Conservation (phyloP, 64 coral and sea anemone genomes). For the Pocillopora verrucosa region DNA sequence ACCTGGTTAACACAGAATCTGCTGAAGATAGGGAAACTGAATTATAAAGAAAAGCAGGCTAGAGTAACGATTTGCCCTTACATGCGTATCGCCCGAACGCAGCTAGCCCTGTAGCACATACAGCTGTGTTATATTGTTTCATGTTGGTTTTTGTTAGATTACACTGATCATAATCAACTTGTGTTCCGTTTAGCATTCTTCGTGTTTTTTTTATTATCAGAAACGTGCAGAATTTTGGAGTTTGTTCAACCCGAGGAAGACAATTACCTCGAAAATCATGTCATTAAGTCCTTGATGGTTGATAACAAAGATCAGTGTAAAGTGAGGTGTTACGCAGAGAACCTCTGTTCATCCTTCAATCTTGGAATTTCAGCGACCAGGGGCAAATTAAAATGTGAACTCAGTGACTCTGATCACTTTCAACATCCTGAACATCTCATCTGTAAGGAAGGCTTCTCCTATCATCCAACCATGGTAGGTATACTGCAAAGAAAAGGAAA, state of each 20-base stretch:
- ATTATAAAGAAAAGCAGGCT: too few relatives aligned
- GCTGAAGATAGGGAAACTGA: too few relatives aligned
- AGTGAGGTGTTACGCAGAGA: neutral
- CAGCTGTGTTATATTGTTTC: too few relatives aligned
- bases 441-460: neutral
- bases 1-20: too few relatives aligned
- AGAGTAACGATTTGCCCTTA: too few relatives aligned
- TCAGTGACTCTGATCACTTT: slow-evolving; percentile 18
- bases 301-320: neutral
- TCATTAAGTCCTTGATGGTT: neutral
- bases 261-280: neutral
- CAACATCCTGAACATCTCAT: slow-evolving; percentile 10
- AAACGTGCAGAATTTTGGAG: neutral
- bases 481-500: neutral
- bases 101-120: too few relatives aligned
- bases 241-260: neutral
- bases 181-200: too few relatives aligned
- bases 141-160: too few relatives aligned
- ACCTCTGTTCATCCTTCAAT: neutral
- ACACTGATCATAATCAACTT: too few relatives aligned
- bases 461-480: neutral
- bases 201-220: neutral
- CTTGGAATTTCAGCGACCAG: neutral
- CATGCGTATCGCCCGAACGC: too few relatives aligned
- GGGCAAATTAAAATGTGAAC: neutral